Conservation (phyloP, 2,113 vertebrate species). For the Grus americana region DNA sequence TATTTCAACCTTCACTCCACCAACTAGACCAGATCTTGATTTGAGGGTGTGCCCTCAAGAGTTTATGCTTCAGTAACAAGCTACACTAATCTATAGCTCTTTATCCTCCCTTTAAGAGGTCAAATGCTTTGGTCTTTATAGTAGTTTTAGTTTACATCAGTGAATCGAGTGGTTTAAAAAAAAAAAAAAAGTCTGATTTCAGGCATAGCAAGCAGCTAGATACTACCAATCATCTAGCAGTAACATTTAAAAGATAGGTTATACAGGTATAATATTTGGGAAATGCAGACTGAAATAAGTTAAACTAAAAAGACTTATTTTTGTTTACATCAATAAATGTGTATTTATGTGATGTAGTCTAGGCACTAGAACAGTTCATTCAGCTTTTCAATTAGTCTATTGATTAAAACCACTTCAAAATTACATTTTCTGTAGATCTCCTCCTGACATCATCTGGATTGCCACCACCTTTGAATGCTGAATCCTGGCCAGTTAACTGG, state of each 20-base stretch:
- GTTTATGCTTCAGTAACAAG: not conserved
- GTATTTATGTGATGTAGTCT: not conserved
- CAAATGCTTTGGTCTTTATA: not conserved
- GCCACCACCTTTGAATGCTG: constrained; percentile 77
- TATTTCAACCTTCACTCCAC: not conserved
- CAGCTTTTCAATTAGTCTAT: not conserved
- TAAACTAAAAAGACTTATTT: not conserved
- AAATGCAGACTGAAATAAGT: not conserved
- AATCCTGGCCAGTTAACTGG: constrained; percentile 69
- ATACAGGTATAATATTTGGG: not conserved
- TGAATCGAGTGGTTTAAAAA: not conserved
- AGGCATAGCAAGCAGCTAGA: not conserved
- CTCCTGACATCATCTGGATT: constrained; percentile 74
- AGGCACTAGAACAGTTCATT: not conserved
- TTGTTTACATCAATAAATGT: not conserved
- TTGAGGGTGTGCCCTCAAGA: not conserved
- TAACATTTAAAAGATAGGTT: not conserved
- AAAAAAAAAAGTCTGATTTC: not conserved
- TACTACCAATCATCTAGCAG: not conserved
- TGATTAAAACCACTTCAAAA: not conserved
- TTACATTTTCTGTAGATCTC: constrained; percentile 61
- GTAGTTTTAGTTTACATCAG: not conserved
- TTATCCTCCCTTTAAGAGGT: not conserved
- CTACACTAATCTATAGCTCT: not conserved
- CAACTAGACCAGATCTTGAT: not conserved